Conservation (phyloP, 2,888 invertebrate genomes). For the Euplexia lucipara region DNA sequence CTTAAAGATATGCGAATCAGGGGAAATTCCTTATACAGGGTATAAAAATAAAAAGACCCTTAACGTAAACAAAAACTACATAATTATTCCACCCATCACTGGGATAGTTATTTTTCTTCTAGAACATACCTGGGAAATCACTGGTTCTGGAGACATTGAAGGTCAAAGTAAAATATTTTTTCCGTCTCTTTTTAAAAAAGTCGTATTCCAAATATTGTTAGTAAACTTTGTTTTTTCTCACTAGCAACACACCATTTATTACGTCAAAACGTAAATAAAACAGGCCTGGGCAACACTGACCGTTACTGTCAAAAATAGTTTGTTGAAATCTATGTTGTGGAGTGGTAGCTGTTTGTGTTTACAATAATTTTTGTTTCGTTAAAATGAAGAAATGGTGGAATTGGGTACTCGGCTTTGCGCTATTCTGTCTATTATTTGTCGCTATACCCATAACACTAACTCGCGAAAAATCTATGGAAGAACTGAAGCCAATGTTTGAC, state of each 20-base stretch:
- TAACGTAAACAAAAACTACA: too few species aligned
- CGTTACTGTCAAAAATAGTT: slow-evolving; percentile 47
- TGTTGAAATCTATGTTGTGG: slow-evolving; percentile 11
- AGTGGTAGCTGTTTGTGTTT: slow-evolving; percentile 48
- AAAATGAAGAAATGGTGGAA: slow-evolving; percentile 87
- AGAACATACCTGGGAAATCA: too few species aligned
- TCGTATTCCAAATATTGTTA: too few species aligned
- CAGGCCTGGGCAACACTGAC: slow-evolving; percentile 16
- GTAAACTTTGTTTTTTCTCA: too few species aligned
- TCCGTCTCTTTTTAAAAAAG: too few species aligned
- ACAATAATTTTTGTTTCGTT: slow-evolving; percentile 38
- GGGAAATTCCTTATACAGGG: too few species aligned
- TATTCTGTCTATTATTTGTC: slow-evolving; percentile 82
- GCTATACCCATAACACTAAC: slow-evolving; percentile 79
- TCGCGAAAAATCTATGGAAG: slow-evolving; percentile 68
- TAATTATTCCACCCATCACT: too few species aligned
- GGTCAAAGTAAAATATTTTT: too few species aligned
- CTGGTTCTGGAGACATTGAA: too few species aligned
- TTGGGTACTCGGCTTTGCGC: slow-evolving; percentile 78
- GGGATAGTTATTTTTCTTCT: too few species aligned
- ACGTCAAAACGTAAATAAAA: background rate
- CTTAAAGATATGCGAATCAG: too few species aligned
- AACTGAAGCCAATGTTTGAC: slow-evolving; percentile 83
- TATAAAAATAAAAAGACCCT: too few species aligned
- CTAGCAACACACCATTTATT: background rate